phyloP scores from a whole-genome alignment of 2,797 vertebrate genomes.

The Nyctibius grandis region DNA sequence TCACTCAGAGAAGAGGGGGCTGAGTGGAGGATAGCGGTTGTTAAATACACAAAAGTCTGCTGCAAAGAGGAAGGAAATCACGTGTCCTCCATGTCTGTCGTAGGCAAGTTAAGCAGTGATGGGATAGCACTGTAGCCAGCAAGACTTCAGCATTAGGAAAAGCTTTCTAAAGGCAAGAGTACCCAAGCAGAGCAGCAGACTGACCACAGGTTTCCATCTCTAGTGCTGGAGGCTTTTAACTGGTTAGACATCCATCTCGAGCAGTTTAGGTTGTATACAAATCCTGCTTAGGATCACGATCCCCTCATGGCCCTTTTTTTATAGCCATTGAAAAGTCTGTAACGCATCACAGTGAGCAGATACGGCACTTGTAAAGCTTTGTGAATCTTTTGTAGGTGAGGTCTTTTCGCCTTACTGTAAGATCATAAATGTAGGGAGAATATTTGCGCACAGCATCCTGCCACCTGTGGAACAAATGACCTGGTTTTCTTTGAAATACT shows the following conservation, averaged over 20 bases:
- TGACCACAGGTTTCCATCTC: neutral
- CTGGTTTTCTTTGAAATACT: conserved; percentile 6
- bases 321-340: neutral
- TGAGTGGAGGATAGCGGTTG: neutral
- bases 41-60: neutral
- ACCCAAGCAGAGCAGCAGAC: neutral
- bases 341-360: neutral
- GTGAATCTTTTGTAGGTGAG: neutral
- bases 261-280: neutral
- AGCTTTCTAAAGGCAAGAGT: neutral
- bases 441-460: neutral
- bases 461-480: neutral
- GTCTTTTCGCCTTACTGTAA: neutral
- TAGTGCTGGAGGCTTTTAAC: neutral
- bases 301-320: neutral
- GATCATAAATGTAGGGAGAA: neutral
- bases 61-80: neutral
- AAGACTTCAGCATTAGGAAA: neutral
- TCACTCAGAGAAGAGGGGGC: neutral
- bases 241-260: neutral
- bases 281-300: neutral
- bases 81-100: rapidly evolving
- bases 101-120: neutral
- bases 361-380: neutral
- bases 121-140: neutral